Conservation (phyloP, 2,888 invertebrate species). For the Scaptomyza tumidula region DNA sequence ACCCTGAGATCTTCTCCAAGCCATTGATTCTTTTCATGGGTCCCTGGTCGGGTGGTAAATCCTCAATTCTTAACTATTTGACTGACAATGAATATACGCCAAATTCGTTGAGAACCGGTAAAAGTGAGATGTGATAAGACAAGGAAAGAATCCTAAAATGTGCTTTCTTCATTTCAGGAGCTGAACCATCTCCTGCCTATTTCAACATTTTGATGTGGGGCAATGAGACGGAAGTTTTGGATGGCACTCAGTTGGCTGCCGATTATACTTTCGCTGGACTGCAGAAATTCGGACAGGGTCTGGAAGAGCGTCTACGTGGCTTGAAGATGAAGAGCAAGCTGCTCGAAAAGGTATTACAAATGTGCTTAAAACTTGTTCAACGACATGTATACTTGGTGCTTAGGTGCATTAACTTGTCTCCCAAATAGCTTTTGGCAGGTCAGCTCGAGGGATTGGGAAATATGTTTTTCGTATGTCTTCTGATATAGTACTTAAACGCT, state of each 20-base stretch:
- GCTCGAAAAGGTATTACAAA: slow-evolving; percentile 91
- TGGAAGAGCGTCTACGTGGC: slow-evolving; percentile 94
- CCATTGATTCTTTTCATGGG: slow-evolving; percentile 97
- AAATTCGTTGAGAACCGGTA: slow-evolving; percentile 94
- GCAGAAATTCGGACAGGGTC: slow-evolving; percentile 97
- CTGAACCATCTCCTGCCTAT: slow-evolving; percentile 96
- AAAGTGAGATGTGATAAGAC: slow-evolving; percentile 21
- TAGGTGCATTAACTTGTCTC: slow-evolving; percentile 69
- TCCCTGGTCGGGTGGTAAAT: slow-evolving; percentile 98
- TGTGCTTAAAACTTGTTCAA: slow-evolving; percentile 3
- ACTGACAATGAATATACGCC: slow-evolving; percentile 93
- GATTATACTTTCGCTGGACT: slow-evolving; percentile 97
- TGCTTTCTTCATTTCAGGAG: slow-evolving; percentile 86
- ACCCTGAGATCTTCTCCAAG: slow-evolving; percentile 97
- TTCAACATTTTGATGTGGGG: slow-evolving; percentile 96
- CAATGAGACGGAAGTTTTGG: slow-evolving; percentile 92
- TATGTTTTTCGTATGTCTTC: slow-evolving; percentile 38
- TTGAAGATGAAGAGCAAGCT: slow-evolving; percentile 92
- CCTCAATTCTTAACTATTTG: slow-evolving; percentile 96
- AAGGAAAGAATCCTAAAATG: background rate
- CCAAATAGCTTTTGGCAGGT: slow-evolving; percentile 64
- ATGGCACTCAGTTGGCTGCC: slow-evolving; percentile 97
- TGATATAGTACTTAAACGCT: slow-evolving; percentile 42
- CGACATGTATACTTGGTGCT: slow-evolving; percentile 28
- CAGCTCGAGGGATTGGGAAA: slow-evolving; percentile 70